These are phyloP conservation scores for Encarsia formosa DNA, from an alignment of 2,888 invertebrate genomes.

Conservation along the genomic window DNA sequence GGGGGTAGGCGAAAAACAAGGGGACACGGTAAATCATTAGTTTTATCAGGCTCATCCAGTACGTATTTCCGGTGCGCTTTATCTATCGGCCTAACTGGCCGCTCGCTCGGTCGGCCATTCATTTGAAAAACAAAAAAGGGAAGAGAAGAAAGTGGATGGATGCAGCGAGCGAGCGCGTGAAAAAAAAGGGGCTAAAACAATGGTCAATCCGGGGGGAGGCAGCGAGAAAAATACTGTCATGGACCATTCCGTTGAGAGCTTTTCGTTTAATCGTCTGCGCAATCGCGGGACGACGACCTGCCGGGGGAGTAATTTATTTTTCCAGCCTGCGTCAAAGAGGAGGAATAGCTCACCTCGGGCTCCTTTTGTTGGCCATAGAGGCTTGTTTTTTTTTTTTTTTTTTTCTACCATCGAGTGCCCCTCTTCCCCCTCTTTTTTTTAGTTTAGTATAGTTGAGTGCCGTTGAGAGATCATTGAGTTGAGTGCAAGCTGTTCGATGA, in stretches of 20 bases:
- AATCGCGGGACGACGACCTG: constrained; percentile 16
- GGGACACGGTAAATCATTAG: constrained; percentile 46
- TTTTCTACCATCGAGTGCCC: no score
- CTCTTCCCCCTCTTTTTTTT: no score
- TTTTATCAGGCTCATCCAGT: constrained; percentile 49
- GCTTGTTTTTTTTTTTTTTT: no score
- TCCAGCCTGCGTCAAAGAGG: constrained; percentile 23
- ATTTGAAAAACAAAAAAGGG: constrained; percentile 26
- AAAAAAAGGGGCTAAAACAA: constrained; percentile 37
- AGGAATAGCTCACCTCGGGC: no score
- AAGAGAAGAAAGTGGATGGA: background rate
- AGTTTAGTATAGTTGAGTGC: no score
- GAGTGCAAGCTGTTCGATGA: no score
- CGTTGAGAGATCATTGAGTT: no score
- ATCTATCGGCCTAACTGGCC: constrained; percentile 45
- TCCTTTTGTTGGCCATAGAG: no score
- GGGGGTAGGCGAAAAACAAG: no score
- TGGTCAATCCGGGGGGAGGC: constrained; percentile 32
- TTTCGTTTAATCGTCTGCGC: constrained; percentile 29
- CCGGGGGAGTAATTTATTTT: constrained; percentile 27
- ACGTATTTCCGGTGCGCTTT: constrained; percentile 45
- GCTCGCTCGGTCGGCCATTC: no score
- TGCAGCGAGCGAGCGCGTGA: background rate
- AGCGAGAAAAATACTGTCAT: constrained; percentile 24
- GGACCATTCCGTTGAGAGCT: constrained; percentile 27